Conservation (phyloP, 2,113 vertebrate genomes). For the Lamprotornis superbus region DNA sequence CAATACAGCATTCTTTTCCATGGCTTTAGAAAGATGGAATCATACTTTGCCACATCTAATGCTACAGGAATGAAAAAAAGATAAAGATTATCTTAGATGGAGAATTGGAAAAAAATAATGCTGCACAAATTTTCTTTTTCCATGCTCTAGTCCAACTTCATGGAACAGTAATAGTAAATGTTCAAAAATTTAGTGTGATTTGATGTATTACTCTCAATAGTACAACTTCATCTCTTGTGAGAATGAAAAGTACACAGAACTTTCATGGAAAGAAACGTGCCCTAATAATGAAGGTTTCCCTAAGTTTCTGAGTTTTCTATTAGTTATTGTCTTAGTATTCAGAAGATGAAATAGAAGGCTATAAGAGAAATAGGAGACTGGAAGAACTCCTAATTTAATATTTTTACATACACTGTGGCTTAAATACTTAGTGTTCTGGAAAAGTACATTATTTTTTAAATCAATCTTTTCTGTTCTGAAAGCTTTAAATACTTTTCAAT, state of each 20-base stretch:
- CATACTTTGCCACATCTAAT: neutral
- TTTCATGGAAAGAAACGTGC: neutral
- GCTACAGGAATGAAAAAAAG: neutral
- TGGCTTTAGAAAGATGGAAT: neutral
- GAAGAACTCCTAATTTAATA: neutral
- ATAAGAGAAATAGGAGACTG: neutral
- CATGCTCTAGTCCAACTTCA: neutral
- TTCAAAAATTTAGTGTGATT: neutral
- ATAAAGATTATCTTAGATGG: neutral
- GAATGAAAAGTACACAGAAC: neutral
- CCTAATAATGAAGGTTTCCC: neutral
- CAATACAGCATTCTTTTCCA: neutral
- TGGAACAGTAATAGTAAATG: neutral
- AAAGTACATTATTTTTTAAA: neutral
- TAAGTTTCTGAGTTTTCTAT: neutral
- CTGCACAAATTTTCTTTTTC: neutral
- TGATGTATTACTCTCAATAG: neutral
- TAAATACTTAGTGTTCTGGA: neutral
- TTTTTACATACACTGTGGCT: neutral
- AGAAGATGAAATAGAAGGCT: neutral
- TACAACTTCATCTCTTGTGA: neutral
- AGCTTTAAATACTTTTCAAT: constrained; percentile 55
- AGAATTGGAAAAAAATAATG: neutral
- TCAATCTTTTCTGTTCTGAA: constrained; percentile 45
- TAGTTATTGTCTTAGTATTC: neutral